Conservation (phyloP, 1,140 invertebrate genomes). For the Sinella curviseta region DNA sequence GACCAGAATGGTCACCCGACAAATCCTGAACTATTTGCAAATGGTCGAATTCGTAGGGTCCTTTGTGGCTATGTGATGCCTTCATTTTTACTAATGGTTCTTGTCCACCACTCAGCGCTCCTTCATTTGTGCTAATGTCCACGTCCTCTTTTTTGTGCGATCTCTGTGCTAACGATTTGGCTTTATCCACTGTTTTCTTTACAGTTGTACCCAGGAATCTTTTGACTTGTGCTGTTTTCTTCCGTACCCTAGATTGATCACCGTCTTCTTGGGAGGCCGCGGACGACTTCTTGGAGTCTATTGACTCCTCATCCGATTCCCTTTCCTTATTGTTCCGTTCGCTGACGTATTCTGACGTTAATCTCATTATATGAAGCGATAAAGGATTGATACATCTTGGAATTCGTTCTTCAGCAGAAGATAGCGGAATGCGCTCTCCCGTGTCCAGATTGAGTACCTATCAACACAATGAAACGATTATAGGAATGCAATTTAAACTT, state of each 20-base stretch:
- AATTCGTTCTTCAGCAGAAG: conserved; percentile 84
- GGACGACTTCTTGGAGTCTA: conserved; percentile 67
- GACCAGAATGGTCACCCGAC: conserved; percentile 76
- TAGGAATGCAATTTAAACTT: conserved; percentile 24
- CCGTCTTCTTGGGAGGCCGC: conserved; percentile 44
- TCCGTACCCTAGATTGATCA: conserved; percentile 55
- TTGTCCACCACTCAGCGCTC: conserved; percentile 27
- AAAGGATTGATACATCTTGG: conserved; percentile 88
- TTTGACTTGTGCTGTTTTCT: conserved; percentile 70
- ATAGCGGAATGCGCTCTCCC: conserved; percentile 82
- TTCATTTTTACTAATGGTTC: conserved; percentile 65
- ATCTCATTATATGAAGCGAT: conserved; percentile 89
- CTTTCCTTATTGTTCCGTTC: conserved; percentile 62
- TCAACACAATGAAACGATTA: neutral
- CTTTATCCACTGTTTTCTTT: conserved; percentile 84
- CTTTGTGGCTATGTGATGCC: conserved; percentile 91
- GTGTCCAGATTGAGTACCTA: conserved; percentile 90
- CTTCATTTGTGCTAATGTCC: conserved; percentile 75
- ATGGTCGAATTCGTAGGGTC: conserved; percentile 87
- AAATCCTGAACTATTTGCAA: conserved; percentile 75
- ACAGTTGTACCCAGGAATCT: conserved; percentile 82
- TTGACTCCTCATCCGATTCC: conserved; percentile 80
- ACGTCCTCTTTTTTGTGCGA: conserved; percentile 81
- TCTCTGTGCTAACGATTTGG: conserved; percentile 84
- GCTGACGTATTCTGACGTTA: conserved; percentile 84